A percentile compares a stretch with the other conserved stretches of the same genome.
Conservation (phyloP, 2,888 invertebrate species). For the Nephrocerus scutellatus region DNA sequence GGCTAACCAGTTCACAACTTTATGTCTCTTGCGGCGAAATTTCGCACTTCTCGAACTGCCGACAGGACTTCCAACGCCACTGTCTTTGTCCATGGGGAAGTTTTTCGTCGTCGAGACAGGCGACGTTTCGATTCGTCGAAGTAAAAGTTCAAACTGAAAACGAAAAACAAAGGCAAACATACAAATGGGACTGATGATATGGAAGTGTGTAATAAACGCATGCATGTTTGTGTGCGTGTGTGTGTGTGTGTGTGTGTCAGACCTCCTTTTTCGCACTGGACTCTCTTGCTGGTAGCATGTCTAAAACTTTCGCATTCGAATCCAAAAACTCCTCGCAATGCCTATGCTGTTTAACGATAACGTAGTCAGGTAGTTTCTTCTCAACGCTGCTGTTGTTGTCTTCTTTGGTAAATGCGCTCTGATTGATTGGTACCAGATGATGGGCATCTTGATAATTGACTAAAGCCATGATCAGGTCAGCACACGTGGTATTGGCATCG, state of each 20-base stretch:
- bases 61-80: slow-evolving; percentile 46
- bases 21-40: slow-evolving; percentile 38
- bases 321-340: slow-evolving; percentile 39
- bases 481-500: slow-evolving; percentile 67
- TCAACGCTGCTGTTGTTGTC: slow-evolving; percentile 8
- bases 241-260: slow-evolving; percentile 3
- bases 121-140: slow-evolving; percentile 34
- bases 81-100: slow-evolving; percentile 39
- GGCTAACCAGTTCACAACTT: slow-evolving; percentile 32
- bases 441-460: slow-evolving; percentile 51
- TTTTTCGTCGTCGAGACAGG: slow-evolving; percentile 5
- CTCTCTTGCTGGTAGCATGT: slow-evolving; percentile 31
- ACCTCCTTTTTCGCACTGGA: slow-evolving; percentile 25
- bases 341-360: slow-evolving; percentile 33
- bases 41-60: slow-evolving; percentile 43
- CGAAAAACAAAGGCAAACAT: slow-evolving; percentile 6
- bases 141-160: slow-evolving; percentile 37
- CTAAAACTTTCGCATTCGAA: slow-evolving; percentile 34
- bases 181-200: background rate
- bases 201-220: background rate
- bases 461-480: slow-evolving; percentile 68
- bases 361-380: slow-evolving; percentile 24
- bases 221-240: slow-evolving; percentile 5
- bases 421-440: background rate
- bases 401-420: slow-evolving; percentile 6